These are phyloP conservation scores for Amorpha juglandis DNA, from an alignment of 2,888 invertebrate genomes.

Conservation along the genomic window DNA sequence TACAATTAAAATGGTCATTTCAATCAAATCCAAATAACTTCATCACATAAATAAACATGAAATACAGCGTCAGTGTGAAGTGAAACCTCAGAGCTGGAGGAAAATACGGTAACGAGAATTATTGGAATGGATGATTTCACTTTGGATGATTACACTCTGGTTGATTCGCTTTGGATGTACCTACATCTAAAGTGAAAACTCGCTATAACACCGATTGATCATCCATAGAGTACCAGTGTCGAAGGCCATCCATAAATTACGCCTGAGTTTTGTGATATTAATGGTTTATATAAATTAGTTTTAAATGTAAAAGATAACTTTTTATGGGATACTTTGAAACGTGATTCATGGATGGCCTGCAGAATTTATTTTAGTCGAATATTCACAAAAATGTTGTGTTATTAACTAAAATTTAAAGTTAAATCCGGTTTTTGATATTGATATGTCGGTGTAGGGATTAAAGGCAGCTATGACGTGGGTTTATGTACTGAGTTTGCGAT, in stretches of 20 bases:
- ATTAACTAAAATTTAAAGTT: not conserved
- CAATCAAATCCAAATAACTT: too few relatives aligned
- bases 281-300: not conserved
- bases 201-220: not conserved
- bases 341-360: not conserved
- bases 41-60: too few relatives aligned
- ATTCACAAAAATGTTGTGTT: not conserved
- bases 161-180: too few relatives aligned
- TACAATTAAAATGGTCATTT: too few relatives aligned
- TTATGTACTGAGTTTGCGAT: too few relatives aligned
- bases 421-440: not conserved
- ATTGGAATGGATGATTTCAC: too few relatives aligned
- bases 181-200: too few relatives aligned
- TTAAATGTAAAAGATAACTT: not conserved
- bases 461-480: constrained; percentile 28
- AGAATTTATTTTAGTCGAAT: not conserved
- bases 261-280: constrained; percentile 15
- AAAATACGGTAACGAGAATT: too few relatives aligned
- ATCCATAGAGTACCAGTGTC: not conserved
- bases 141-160: too few relatives aligned
- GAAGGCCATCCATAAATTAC: not conserved
- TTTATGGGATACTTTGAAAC: not conserved
- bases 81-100: too few relatives aligned
- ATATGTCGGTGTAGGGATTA: not conserved
- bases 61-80: too few relatives aligned